phyloP scores from a whole-genome alignment of 2,888 invertebrate species.

The Limnephilus rhombicus region DNA sequence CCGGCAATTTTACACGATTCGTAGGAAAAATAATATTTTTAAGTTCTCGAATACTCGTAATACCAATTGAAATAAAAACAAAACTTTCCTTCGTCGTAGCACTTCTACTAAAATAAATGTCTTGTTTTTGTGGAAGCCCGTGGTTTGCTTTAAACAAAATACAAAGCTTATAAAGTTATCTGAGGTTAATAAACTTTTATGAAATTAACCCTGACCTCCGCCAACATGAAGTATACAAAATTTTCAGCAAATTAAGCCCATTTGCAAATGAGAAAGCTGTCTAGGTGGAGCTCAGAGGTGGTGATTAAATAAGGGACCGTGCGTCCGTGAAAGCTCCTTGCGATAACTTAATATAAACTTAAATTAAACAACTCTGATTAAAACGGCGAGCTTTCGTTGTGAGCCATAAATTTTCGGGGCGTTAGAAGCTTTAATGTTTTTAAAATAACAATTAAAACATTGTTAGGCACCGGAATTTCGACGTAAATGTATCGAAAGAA shows the following conservation, averaged over 20 bases:
- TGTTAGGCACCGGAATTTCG: background rate
- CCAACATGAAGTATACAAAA: background rate
- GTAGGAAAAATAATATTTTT: too few species aligned
- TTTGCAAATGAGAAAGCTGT: constrained; percentile 34
- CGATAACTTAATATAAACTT: constrained; percentile 51
- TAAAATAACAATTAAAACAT: background rate
- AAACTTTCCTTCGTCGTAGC: background rate
- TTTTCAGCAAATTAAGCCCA: constrained; percentile 43
- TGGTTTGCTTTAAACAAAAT: background rate
- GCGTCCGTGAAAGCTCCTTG: constrained; percentile 34
- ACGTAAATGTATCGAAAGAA: background rate
- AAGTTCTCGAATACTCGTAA: too few species aligned
- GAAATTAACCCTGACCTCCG: background rate
- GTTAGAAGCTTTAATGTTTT: background rate
- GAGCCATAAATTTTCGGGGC: background rate
- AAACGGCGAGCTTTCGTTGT: background rate
- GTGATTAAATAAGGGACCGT: constrained; percentile 36
- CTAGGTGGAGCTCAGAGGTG: constrained; percentile 1
- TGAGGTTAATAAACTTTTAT: constrained; percentile 10
- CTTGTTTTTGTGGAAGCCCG: background rate
- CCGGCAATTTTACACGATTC: too few species aligned
- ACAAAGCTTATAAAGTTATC: background rate
- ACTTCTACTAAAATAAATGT: background rate
- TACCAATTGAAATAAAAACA: too few species aligned
- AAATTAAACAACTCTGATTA: constrained; percentile 39